A percentile compares a stretch with the other conserved stretches of the same genome.
Conservation (phyloP, 64 coral and sea anemone species). For the Anthopleura sola region DNA sequence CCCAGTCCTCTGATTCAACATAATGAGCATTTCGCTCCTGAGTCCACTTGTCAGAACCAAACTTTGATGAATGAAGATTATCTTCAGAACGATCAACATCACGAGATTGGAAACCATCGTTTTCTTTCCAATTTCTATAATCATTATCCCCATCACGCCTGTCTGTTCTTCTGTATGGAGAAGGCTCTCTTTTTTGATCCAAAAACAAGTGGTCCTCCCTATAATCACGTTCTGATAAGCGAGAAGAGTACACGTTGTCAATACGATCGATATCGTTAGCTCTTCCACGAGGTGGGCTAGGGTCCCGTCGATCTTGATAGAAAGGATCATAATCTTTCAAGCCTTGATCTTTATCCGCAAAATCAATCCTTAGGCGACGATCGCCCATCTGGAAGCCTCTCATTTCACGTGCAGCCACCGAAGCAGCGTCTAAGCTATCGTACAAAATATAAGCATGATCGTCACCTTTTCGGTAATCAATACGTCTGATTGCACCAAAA, state of each 20-base stretch:
- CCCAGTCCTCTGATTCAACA: constrained; percentile 82
- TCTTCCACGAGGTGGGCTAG: constrained; percentile 68
- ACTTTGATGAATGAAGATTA: constrained; percentile 52
- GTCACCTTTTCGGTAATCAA: constrained; percentile 95
- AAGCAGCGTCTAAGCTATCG: constrained; percentile 98
- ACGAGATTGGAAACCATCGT: constrained; percentile 55
- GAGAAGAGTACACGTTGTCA: constrained; percentile 57
- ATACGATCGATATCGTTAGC: constrained; percentile 65
- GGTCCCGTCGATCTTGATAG: constrained; percentile 66
- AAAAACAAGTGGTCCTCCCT: constrained; percentile 60
- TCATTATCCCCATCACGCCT: constrained; percentile 46
- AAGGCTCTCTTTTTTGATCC: constrained; percentile 72
- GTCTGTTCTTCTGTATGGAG: constrained; percentile 54
- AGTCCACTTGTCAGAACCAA: constrained; percentile 64
- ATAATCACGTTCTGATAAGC: constrained; percentile 55
- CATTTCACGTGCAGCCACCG: constrained; percentile 99
- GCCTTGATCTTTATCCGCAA: constrained; percentile 99
- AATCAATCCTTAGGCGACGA: constrained; percentile 95
- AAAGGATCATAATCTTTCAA: constrained; percentile 52
- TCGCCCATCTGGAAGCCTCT: constrained; percentile 92
- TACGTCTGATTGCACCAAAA: constrained; percentile 96
- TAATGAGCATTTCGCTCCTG: constrained; percentile 43
- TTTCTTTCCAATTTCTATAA: constrained; percentile 81
- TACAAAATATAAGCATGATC: constrained; percentile 99
- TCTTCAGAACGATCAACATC: constrained; percentile 71